Evolutionary conservation across 2,113 vertebrate species (phyloP).

Genomic region (Eptesicus fuscus): DNA sequence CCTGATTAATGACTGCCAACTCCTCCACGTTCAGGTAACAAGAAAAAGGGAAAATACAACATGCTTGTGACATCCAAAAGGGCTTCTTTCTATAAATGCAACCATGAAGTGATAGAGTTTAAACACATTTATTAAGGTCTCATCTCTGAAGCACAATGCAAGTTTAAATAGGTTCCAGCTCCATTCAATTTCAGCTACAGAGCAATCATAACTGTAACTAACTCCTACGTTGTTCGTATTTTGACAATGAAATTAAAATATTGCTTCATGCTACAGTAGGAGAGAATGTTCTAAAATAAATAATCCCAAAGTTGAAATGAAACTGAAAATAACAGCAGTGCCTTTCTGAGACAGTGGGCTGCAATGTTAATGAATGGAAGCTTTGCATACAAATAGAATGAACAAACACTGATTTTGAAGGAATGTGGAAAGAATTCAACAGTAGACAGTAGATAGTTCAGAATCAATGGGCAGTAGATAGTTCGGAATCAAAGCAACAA

Average conservation of each 20-base stretch:
- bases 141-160: not conserved
- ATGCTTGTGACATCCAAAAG: not conserved
- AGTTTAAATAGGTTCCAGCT: slow-evolving; percentile 47
- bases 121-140: slow-evolving; percentile 30
- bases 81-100: slow-evolving; percentile 39
- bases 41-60: not conserved
- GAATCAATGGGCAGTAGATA: not conserved
- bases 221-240: slow-evolving; percentile 54
- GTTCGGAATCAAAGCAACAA: not conserved
- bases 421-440: not conserved
- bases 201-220: slow-evolving; percentile 51
- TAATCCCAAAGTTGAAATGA: slow-evolving; percentile 61
- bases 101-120: slow-evolving; percentile 26
- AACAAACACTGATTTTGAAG: not conserved
- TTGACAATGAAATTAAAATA: slow-evolving; percentile 73
- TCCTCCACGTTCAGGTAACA: not conserved
- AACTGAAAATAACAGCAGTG: slow-evolving; percentile 42
- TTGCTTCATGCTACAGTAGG: slow-evolving; percentile 52
- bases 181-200: slow-evolving; percentile 44
- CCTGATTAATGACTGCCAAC: not conserved
- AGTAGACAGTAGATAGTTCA: not conserved
- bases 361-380: slow-evolving; percentile 19
- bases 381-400: not conserved
- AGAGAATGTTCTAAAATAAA: slow-evolving; percentile 66
- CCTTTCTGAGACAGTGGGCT: slow-evolving; percentile 33